Conservation (phyloP, 2,888 invertebrate genomes). For the Rhorus exstirpatorius region DNA sequence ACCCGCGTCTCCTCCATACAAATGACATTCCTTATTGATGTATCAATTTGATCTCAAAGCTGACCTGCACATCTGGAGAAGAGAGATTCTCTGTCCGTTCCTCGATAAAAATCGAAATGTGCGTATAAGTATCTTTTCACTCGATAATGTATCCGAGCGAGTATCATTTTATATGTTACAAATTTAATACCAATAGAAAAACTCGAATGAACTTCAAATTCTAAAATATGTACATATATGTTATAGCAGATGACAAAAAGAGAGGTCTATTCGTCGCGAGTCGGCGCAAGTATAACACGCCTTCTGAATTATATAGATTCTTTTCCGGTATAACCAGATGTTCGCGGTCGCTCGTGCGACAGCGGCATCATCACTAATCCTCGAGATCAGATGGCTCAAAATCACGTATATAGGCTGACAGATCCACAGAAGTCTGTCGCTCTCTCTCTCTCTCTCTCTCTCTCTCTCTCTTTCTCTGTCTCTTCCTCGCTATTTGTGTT, state of each 20-base stretch:
- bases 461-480: neutral
- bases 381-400: constrained; percentile 29
- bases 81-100: no score
- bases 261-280: constrained; percentile 5
- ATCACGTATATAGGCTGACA: constrained; percentile 38
- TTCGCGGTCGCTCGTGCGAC: constrained; percentile 13
- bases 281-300: constrained; percentile 12
- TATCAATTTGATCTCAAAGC: no score
- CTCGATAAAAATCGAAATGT: neutral
- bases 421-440: neutral
- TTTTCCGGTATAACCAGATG: constrained; percentile 4
- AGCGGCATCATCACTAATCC: neutral
- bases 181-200: no score
- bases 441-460: constrained; percentile 11
- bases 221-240: no score
- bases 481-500: neutral
- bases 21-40: no score
- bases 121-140: no score
- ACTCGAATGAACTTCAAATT: no score
- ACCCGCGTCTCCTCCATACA: no score
- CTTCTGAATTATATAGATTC: constrained; percentile 34
- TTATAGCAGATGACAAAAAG: neutral
- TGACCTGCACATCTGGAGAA: no score
- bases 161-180: no score
- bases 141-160: no score